Percentiles rank a stretch among this genome's conserved stretches.
Evolutionary conservation across 2,113 vertebrate species (phyloP).

Genomic region (Aythya baeri): DNA sequence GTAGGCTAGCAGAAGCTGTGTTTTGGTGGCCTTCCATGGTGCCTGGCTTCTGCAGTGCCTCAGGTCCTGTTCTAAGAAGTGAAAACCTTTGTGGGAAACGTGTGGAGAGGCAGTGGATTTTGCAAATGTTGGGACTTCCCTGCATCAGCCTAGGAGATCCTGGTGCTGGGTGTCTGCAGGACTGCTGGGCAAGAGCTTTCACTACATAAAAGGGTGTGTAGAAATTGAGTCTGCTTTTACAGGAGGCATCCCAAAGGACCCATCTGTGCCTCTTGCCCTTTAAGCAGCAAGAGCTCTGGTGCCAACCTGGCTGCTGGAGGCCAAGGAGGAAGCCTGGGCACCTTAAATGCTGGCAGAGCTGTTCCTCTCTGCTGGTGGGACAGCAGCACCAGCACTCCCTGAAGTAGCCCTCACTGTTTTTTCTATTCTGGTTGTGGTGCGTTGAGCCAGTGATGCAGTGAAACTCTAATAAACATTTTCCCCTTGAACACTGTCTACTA

Average conservation of each 20-base stretch:
- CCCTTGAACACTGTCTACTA: background rate
- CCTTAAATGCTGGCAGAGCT: background rate
- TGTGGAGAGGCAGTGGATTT: background rate
- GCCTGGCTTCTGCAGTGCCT: background rate
- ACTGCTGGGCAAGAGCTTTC: background rate
- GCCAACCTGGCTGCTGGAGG: background rate
- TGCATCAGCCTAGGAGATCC: background rate
- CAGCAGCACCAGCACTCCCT: background rate
- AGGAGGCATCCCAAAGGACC: background rate
- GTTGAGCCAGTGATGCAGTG: background rate
- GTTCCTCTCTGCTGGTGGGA: background rate
- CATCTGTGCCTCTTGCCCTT: background rate
- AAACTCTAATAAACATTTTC: background rate
- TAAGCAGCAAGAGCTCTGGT: background rate
- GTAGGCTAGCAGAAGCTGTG: background rate
- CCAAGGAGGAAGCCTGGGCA: background rate
- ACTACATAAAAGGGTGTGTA: background rate
- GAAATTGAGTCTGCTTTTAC: background rate
- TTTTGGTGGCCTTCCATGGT: background rate
- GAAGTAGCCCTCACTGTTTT: background rate
- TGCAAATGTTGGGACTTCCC: background rate
- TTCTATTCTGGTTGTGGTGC: background rate
- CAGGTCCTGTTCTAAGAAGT: background rate
- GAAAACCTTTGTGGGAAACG: background rate
- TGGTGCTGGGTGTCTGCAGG: background rate